Evolutionary conservation across 2,113 vertebrate species (phyloP).

Genomic region (Ivindomyrus marchei): DNA sequence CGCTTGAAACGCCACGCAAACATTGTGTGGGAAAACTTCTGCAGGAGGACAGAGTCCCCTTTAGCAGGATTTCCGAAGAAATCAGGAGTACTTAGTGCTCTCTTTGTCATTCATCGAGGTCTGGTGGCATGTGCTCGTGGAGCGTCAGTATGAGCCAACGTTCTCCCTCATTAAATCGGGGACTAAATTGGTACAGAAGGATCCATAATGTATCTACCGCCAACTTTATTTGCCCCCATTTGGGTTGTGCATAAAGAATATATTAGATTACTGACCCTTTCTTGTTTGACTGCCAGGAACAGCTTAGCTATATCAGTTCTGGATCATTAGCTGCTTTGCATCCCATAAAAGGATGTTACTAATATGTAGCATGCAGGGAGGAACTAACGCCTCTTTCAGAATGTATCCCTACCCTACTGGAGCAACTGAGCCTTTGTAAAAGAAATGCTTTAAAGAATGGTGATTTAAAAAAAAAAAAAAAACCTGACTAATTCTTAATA

Average conservation of each 20-base stretch:
- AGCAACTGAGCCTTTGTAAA: neutral
- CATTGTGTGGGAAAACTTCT: neutral
- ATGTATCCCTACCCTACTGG: neutral
- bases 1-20: too few relatives aligned
- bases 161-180: neutral
- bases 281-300: slow-evolving; percentile 30
- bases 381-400: slow-evolving; percentile 14
- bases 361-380: slow-evolving; percentile 20
- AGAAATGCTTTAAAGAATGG: neutral
- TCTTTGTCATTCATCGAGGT: neutral
- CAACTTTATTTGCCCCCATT: slow-evolving; percentile 23
- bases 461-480: too few relatives aligned
- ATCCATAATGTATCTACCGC: slow-evolving; percentile 3
- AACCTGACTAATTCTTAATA: neutral
- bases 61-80: neutral
- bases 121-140: neutral
- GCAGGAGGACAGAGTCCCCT: too few relatives aligned
- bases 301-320: slow-evolving; percentile 28
- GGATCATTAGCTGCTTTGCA: slow-evolving; percentile 28
- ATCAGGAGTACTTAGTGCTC: neutral
- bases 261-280: slow-evolving; percentile 28
- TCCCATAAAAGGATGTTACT: slow-evolving; percentile 28
- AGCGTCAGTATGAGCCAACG: neutral
- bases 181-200: neutral
- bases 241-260: slow-evolving; percentile 14